A percentile compares a stretch with the other conserved stretches of the same genome.
phyloP scores from a whole-genome alignment of 2,797 vertebrate species.

The Pipistrellus kuhlii region DNA sequence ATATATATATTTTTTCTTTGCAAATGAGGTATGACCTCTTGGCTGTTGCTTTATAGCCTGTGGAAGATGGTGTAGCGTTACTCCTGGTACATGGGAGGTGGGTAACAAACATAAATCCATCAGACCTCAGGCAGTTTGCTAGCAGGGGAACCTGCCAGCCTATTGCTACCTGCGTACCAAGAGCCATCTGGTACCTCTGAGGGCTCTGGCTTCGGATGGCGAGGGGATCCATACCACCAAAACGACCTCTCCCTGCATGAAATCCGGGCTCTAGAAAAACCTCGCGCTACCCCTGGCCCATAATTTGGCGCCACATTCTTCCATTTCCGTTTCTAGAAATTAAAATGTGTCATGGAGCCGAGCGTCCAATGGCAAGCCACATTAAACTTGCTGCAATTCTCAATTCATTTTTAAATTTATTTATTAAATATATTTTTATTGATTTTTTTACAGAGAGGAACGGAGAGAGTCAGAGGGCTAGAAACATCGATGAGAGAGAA shows the following conservation, averaged over 20 bases:
- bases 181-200: neutral
- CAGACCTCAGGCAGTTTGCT: neutral
- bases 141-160: neutral
- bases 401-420: neutral
- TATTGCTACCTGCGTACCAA: neutral
- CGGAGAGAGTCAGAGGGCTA: no score
- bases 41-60: neutral
- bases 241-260: neutral
- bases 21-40: neutral
- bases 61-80: neutral
- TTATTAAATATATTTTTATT: no score
- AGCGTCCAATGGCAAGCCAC: neutral
- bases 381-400: neutral
- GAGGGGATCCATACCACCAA: neutral
- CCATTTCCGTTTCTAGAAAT: neutral
- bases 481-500: no score
- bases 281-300: neutral
- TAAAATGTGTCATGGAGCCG: conserved; percentile 4
- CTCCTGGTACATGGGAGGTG: neutral
- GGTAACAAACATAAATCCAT: neutral
- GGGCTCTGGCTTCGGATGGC: neutral
- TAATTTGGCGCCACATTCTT: neutral
- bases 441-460: no score
- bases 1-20: neutral
- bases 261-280: neutral